These are phyloP conservation scores for Oreochromis spilurus DNA, from an alignment of 2,113 vertebrate species.

Conservation along the genomic window DNA sequence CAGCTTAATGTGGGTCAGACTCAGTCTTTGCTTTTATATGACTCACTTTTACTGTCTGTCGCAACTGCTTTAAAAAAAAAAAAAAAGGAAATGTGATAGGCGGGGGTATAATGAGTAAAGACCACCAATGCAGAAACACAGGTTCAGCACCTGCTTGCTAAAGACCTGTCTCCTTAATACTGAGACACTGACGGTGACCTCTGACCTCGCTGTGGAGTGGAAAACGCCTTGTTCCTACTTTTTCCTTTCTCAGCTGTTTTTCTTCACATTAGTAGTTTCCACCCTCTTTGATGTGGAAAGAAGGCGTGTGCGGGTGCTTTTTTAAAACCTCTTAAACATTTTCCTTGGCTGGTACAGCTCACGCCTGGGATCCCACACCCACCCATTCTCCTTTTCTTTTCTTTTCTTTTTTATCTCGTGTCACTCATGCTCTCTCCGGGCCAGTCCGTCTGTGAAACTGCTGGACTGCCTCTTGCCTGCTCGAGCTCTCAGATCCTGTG, in stretches of 20 bases:
- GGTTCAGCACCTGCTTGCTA: not conserved
- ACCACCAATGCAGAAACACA: not conserved
- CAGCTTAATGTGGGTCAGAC: not conserved
- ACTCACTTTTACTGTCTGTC: not conserved
- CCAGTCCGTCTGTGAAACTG: constrained; percentile 3
- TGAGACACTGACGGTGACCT: not conserved
- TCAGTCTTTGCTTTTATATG: not conserved
- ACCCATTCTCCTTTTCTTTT: not conserved
- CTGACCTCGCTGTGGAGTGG: not conserved
- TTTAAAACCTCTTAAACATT: constrained; percentile 48
- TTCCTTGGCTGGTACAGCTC: constrained; percentile 39
- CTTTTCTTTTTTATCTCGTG: not conserved
- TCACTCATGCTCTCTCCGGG: not conserved
- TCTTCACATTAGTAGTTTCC: constrained; percentile 21
- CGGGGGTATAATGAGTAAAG: not conserved
- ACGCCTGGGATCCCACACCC: not conserved
- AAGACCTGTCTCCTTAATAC: not conserved
- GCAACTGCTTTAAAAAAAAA: not conserved
- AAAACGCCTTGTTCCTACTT: not conserved
- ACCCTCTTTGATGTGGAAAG: constrained; percentile 49
- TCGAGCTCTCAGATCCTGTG: not conserved
- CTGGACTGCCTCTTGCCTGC: constrained; percentile 8
- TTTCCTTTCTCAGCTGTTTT: constrained; percentile 30
- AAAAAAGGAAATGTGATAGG: not conserved
- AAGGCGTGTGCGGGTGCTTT: constrained; percentile 19